Evolutionary conservation across 2,113 vertebrate species (phyloP).

Genomic region (Bothrops jararaca): DNA sequence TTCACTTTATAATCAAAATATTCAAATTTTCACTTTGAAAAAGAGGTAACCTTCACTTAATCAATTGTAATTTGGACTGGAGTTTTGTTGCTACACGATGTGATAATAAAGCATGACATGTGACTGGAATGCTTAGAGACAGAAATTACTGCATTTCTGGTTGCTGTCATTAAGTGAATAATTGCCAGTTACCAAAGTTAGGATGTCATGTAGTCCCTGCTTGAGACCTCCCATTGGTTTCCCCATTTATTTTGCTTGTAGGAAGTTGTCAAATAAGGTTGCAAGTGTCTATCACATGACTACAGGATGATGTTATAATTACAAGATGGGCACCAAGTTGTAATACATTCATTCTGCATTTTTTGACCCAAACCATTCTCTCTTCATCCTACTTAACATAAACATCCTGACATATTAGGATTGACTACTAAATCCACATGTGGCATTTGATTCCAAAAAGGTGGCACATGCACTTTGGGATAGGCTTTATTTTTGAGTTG

Average conservation of each 20-base stretch:
- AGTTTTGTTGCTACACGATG: not conserved
- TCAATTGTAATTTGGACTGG: not conserved
- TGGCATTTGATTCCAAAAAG: not conserved
- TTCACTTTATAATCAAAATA: not conserved
- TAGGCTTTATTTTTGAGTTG: not conserved
- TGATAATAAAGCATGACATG: not conserved
- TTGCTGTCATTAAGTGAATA: not conserved
- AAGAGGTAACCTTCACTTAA: not conserved
- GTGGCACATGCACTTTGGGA: not conserved
- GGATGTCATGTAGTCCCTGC: not conserved
- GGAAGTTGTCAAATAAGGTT: not conserved
- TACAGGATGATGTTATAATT: not conserved
- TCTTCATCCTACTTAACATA: not conserved
- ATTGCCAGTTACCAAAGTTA: not conserved
- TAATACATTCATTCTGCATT: not conserved
- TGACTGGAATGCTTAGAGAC: not conserved
- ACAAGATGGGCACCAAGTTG: not conserved
- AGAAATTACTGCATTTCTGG: not conserved
- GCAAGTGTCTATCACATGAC: not conserved
- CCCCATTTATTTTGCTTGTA: not conserved
- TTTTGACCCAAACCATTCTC: not conserved
- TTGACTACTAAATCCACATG: not conserved
- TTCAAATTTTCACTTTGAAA: not conserved
- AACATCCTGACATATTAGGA: not conserved
- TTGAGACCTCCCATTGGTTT: not conserved